Evolutionary conservation across 2,888 invertebrate species (phyloP), one percentile per base, ranked within the genome.

Genomic region (Cyaniris semiargus): DNA sequence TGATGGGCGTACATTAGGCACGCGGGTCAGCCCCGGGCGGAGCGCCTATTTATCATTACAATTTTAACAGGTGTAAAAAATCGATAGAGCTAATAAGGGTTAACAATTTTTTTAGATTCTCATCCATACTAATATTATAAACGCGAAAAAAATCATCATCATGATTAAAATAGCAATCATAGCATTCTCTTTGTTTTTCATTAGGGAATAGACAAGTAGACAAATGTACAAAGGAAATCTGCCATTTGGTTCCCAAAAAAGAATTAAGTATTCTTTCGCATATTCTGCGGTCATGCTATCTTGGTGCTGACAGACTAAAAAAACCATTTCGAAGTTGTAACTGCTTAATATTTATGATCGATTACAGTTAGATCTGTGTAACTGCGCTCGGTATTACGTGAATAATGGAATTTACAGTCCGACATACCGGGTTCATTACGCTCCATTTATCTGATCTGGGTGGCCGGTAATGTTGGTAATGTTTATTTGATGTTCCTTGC

Each of bases 401-500:
- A 74, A 77, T 77, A 72, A 77, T 77, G 77, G 72, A 60, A 23
- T 72, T 53, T 74, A 74, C 53, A 76, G 70, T 72, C 72, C 58
- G 31, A 44, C 72, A 77, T 77, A 60, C 58, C 71, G 72, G 60
- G 77, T 77, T 77, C 77, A 77, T 77, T 77, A 71, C 77, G 77
- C 77, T 77, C 72, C 58, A 72, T 77, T 77, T 77, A 58, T 77
- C 71, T 34, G 71, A 58, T 77, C 71, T 79, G 80, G 79, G 80
- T 80, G 80, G 80, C 13, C 80, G 71, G 77, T 80, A 80, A 80
- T 79, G 80, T 58, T 78, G 71, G 77, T 80, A 80, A 80, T 79
- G 80, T 58, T 78, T 78, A 72, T 76, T 78, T 80, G 79, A 78
- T 80, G 78, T 75, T 77, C 48, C 58, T 76, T 74, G 71, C 76